phyloP scores from a whole-genome alignment of 2,113 vertebrate genomes.

The Capra hircus region DNA sequence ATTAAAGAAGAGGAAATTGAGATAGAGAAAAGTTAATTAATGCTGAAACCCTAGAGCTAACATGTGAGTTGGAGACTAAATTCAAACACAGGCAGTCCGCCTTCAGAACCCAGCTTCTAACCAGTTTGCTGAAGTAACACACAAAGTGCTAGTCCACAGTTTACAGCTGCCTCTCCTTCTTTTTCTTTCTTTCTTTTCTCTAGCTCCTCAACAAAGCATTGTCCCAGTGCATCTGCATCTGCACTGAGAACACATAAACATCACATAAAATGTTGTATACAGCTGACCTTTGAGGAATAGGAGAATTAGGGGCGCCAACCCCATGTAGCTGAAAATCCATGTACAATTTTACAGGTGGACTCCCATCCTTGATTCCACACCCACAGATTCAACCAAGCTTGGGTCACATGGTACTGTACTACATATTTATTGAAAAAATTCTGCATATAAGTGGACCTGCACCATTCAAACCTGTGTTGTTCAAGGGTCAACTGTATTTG shows the following conservation, averaged over 20 bases:
- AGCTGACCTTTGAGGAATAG: neutral
- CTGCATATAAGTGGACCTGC: neutral
- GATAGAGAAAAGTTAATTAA: constrained; percentile 27
- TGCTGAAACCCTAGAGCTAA: constrained; percentile 36
- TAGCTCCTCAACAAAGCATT: neutral
- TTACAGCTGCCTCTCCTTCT: neutral
- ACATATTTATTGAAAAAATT: neutral
- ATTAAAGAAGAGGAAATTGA: constrained; percentile 21
- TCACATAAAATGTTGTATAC: neutral
- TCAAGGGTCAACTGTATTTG: neutral
- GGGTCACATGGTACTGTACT: neutral
- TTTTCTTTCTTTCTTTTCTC: neutral
- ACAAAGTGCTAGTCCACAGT: neutral
- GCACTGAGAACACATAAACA: neutral
- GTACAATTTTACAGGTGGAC: neutral
- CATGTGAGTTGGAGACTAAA: constrained; percentile 30
- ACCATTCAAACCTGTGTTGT: neutral
- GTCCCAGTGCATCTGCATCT: neutral
- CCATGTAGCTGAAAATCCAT: neutral
- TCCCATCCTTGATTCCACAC: neutral
- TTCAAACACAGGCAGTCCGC: constrained; percentile 4
- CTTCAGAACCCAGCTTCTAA: neutral
- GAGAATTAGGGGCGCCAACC: neutral
- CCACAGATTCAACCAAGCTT: neutral
- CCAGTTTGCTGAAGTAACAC: constrained; percentile 8